Base-by-base conservation (phyloP, 2,888 invertebrate species). In the Cheilosia variabilis region DNA sequence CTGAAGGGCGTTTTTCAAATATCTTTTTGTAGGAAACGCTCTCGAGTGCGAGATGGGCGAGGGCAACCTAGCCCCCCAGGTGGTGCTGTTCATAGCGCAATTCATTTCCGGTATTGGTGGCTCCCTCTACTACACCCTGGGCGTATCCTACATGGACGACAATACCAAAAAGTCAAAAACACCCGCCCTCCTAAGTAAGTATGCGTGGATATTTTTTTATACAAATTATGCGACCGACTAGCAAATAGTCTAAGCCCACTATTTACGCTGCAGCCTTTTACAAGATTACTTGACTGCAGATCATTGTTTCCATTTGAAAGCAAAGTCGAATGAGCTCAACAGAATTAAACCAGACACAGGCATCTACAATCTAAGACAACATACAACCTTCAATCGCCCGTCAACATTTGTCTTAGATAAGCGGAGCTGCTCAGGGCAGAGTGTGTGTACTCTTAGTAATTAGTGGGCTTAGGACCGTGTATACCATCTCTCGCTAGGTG, bases 81-180 rank as follows among this genome's bases (percentile, higher is more conserved):
- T 94, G 22, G 93, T 96, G 37, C 92, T 96, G 15, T 95, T 96
- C 88, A 89, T 94, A 7, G 96, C 96, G 0, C 95, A 96, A 90
- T 93, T 96, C 73, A 94, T 96, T 53, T 95, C 95, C 1, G 96
- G 96, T 1, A 94, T 96, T 52, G 96, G 96, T 27, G 95, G 95
- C 47, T 94, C 95, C 1, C 91, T 96, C 0, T 95, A 95, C 89
- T 95, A 95, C 88, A 95, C 95, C 0, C 92, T 96, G 15, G 96
- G 96, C 3, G 94, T 95, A 0, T 94, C 95, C 1, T 96, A 96
- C 89, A 95, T 96, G 95, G 96, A 96, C 89, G 96, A 96, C 89
- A 96, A 96, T 89, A 95, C 95, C n/a, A 94, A 95, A 89, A 95
- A 95, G 89, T 95, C 95, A 4, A 95, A 95, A 89, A 95, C 95